Conservation (phyloP, 1,140 invertebrate species). For the Copidosoma floridanum region DNA sequence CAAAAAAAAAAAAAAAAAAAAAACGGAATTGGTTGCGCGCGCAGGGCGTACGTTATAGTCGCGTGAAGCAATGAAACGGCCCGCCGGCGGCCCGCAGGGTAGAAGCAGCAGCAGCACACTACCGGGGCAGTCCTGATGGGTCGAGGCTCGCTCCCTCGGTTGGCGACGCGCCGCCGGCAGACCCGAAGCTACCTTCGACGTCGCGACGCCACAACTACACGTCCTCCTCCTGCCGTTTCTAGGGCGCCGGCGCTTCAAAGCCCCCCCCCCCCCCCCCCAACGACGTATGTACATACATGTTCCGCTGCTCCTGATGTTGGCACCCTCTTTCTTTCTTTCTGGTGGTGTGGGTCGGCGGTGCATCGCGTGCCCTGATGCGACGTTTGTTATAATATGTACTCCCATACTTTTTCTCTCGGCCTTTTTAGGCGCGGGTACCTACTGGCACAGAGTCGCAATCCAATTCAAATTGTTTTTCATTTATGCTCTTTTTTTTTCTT, state of each 20-base stretch:
- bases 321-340: too few species aligned
- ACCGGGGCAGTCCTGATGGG: too few species aligned
- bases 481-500: too few species aligned
- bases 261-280: slow-evolving; percentile 2
- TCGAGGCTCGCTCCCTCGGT: neutral
- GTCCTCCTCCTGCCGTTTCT: too few species aligned
- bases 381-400: too few species aligned
- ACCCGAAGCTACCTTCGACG: slow-evolving; percentile 9
- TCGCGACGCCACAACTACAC: too few species aligned
- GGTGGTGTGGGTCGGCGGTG: too few species aligned
- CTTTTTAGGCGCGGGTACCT: too few species aligned
- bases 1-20: neutral
- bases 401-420: too few species aligned
- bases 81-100: slow-evolving; percentile 17
- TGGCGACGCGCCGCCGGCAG: slow-evolving; percentile 20
- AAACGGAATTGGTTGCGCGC: neutral
- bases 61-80: slow-evolving; percentile 16
- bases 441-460: too few species aligned
- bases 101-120: slow-evolving; percentile 26
- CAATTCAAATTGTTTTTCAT: too few species aligned
- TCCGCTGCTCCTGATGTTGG: neutral
- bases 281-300: neutral
- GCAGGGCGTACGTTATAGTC: slow-evolving; percentile 10
- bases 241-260: slow-evolving; percentile 26
- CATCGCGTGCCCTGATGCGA: slow-evolving; percentile 25